Conservation (phyloP, 2,797 vertebrate species). For the Eidolon dupreanum region DNA sequence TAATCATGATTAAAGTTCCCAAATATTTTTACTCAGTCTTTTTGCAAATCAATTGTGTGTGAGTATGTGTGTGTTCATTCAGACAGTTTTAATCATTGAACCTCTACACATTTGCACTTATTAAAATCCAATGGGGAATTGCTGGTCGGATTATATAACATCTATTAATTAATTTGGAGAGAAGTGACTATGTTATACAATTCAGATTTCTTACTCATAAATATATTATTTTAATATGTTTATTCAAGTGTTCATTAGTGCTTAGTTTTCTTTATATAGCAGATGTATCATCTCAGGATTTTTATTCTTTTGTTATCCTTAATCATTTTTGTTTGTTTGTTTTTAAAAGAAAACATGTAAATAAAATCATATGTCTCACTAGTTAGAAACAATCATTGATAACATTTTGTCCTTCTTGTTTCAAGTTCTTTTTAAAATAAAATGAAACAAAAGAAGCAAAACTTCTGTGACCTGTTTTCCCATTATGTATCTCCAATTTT, state of each 20-base stretch:
- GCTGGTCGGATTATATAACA: background rate
- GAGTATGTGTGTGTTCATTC: background rate
- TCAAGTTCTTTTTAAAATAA: background rate
- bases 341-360: slow-evolving; percentile 42
- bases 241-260: background rate
- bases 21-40: slow-evolving; percentile 1
- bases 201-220: background rate
- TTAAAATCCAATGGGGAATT: background rate
- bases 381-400: background rate
- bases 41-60: background rate
- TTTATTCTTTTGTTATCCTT: slow-evolving; percentile 2
- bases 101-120: background rate
- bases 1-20: background rate
- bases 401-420: background rate
- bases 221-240: background rate
- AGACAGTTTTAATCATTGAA: background rate
- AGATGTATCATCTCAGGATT: background rate
- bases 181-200: background rate
- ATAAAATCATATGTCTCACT: background rate
- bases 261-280: background rate
- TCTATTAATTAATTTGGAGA: background rate
- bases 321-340: background rate
- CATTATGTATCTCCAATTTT: background rate
- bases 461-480: background rate
- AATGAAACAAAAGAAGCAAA: background rate